Evolutionary conservation across 2,797 vertebrate genomes (phyloP).

Genomic region (Acrossocheilus fasciatus): DNA sequence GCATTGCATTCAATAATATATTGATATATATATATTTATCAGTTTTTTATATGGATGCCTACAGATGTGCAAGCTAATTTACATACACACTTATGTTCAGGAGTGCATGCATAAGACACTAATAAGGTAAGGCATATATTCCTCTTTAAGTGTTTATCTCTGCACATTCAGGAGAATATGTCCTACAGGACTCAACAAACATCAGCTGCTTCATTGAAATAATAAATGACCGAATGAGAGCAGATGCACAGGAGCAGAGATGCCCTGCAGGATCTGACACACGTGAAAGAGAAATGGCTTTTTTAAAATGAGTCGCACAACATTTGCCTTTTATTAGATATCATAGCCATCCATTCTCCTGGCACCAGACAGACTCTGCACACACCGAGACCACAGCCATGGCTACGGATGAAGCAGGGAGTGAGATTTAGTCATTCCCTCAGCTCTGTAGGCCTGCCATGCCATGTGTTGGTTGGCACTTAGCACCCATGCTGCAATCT

Average conservation of each 20-base stretch:
- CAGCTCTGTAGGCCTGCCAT: slow-evolving; percentile 22
- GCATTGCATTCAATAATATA: neutral
- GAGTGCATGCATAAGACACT: neutral
- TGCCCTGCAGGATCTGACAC: slow-evolving; percentile 61
- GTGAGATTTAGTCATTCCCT: slow-evolving; percentile 20
- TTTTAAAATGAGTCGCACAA: slow-evolving; percentile 71
- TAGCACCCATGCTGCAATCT: slow-evolving; percentile 13
- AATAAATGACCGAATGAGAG: slow-evolving; percentile 41
- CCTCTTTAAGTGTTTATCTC: neutral
- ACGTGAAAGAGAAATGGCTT: slow-evolving; percentile 68
- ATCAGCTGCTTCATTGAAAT: slow-evolving; percentile 42
- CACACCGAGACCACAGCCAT: slow-evolving; percentile 22
- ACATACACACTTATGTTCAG: neutral
- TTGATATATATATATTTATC: neutral
- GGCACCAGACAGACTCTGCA: slow-evolving; percentile 44
- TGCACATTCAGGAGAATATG: slow-evolving; percentile 16
- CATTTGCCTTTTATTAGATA: slow-evolving; percentile 76
- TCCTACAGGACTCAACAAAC: slow-evolving; percentile 23
- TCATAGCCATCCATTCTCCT: slow-evolving; percentile 42
- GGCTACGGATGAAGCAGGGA: slow-evolving; percentile 56
- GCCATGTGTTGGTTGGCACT: slow-evolving; percentile 28
- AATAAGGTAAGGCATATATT: neutral
- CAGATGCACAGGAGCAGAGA: slow-evolving; percentile 15
- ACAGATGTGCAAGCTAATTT: neutral
- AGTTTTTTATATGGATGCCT: neutral